These are phyloP conservation scores for Eremophila alpestris DNA, from an alignment of 2,797 vertebrate genomes.

Conservation along the genomic window DNA sequence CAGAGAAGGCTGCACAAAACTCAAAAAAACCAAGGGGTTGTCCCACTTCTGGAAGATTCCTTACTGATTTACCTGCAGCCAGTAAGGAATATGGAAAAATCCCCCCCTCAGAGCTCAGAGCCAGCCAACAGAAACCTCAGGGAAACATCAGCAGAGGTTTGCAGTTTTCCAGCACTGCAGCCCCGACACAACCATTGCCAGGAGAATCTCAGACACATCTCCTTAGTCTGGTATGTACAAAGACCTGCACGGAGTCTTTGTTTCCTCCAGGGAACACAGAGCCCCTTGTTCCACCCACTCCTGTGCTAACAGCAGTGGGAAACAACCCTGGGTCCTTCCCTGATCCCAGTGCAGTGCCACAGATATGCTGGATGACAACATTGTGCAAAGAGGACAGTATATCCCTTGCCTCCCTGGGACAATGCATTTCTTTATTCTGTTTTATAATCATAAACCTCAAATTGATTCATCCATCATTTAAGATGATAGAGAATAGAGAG, in stretches of 20 bases:
- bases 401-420: not conserved
- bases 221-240: not conserved
- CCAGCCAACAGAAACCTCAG: not conserved
- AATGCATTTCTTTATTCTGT: not conserved
- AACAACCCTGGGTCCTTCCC: not conserved
- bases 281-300: not conserved
- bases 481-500: not conserved
- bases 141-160: not conserved
- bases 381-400: not conserved
- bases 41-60: not conserved
- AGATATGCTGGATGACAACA: not conserved
- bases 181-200: not conserved
- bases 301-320: not conserved
- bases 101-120: not conserved
- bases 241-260: not conserved
- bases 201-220: not conserved
- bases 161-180: not conserved
- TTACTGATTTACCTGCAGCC: not conserved
- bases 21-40: accelerated
- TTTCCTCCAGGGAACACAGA: not conserved
- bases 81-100: not conserved
- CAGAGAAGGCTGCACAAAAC: not conserved
- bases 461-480: not conserved
- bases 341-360: not conserved
- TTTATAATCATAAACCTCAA: not conserved